Percentiles rank a stretch among this genome's conserved stretches.
Evolutionary conservation across 1,140 invertebrate genomes (phyloP).

Genomic region (Drosophila setifemur): DNA sequence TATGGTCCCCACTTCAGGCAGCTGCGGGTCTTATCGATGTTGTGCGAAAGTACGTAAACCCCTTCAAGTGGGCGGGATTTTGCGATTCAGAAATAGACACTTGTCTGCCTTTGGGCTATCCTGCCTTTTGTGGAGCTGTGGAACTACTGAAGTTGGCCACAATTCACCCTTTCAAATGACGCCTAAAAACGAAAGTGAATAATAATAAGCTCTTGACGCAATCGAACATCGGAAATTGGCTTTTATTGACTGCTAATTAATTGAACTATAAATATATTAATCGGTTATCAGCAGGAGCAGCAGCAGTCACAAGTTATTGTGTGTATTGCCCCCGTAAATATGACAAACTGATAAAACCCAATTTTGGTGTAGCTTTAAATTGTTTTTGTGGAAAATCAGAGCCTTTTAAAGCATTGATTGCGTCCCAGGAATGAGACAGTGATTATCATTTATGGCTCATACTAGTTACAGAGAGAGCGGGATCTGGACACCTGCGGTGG

Average conservation of each 20-base stretch:
- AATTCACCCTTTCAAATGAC: background rate
- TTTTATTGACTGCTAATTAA: constrained; percentile 26
- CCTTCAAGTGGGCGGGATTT: constrained; percentile 11
- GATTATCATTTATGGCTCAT: constrained; percentile 23
- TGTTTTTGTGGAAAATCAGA: constrained; percentile 26
- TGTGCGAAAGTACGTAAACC: constrained; percentile 25
- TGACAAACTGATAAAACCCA: constrained; percentile 23
- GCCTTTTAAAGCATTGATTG: constrained; percentile 1
- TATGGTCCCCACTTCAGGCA: constrained; percentile 12
- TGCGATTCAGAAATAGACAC: constrained; percentile 13
- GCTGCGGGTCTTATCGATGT: constrained; percentile 35
- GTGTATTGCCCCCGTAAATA: constrained; percentile 12
- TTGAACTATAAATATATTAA: constrained; percentile 34
- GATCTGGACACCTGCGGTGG: background rate
- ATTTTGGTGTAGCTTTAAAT: background rate
- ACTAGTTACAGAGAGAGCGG: background rate
- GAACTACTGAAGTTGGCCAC: background rate
- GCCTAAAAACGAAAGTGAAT: background rate
- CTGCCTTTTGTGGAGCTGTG: too few species aligned
- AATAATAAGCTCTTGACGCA: background rate
- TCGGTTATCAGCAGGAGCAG: constrained; percentile 2
- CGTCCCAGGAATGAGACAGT: background rate
- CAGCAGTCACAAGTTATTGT: constrained; percentile 39
- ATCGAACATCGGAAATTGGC: background rate
- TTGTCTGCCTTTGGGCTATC: background rate